Conservation (phyloP, 2,113 vertebrate genomes). For the Actenoides hombroni region DNA sequence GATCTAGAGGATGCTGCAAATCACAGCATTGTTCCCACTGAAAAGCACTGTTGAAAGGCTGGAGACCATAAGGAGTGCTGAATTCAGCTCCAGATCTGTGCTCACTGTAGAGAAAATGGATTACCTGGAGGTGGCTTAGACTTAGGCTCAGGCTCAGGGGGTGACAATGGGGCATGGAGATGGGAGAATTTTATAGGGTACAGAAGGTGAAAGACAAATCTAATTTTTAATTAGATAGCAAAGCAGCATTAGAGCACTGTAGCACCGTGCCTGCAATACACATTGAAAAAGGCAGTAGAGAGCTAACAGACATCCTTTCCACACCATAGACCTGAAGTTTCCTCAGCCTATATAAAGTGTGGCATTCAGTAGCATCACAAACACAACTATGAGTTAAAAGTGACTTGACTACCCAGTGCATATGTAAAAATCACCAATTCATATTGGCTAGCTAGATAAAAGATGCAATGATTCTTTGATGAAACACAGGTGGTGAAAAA, state of each 20-base stretch:
- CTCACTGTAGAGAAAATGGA: background rate
- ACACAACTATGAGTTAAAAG: background rate
- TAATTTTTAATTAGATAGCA: background rate
- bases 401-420: background rate
- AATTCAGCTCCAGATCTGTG: background rate
- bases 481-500: background rate
- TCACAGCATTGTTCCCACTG: fast-evolving
- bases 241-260: background rate
- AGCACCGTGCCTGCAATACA: background rate
- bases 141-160: background rate
- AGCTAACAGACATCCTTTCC: background rate
- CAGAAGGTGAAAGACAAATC: background rate
- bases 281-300: background rate
- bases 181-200: background rate
- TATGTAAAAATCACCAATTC: background rate
- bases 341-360: background rate
- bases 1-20: background rate
- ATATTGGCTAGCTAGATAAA: background rate
- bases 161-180: background rate
- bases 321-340: background rate
- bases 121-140: background rate
- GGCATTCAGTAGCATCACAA: background rate
- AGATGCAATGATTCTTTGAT: background rate
- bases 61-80: background rate
- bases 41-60: background rate